A percentile compares a stretch with the other conserved stretches of the same genome.
Evolutionary conservation across 1,140 invertebrate genomes (phyloP).

Genomic region (Thaumatotibia leucotreta): DNA sequence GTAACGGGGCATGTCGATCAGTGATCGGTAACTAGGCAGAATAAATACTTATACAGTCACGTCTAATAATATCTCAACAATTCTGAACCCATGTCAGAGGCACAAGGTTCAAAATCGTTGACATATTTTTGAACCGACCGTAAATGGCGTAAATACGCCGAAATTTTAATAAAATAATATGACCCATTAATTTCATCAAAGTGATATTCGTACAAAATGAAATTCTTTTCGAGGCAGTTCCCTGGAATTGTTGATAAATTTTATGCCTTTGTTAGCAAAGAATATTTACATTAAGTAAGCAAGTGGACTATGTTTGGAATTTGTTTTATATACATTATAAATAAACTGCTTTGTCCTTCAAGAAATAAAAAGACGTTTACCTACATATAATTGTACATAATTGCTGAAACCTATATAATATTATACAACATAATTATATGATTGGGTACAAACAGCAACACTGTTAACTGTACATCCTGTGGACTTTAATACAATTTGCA

Average conservation of each 20-base stretch:
- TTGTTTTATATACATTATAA: not conserved
- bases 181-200: not conserved
- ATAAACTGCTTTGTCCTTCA: no score
- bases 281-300: not conserved
- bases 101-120: no score
- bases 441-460: no score
- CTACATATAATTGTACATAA: no score
- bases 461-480: no score
- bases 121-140: no score
- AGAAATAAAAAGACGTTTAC: no score
- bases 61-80: no score
- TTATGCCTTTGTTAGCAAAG: not conserved
- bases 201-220: not conserved
- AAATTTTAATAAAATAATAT: not conserved
- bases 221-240: not conserved
- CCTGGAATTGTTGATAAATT: not conserved
- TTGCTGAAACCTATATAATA: not conserved
- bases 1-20: not conserved
- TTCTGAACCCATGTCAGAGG: no score
- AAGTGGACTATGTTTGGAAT: not conserved
- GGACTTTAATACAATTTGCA: no score
- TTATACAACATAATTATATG: no score
- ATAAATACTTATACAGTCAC: not conserved
- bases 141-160: no score
- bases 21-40: not conserved